These are phyloP conservation scores for Calcarius ornatus DNA, from an alignment of 2,113 vertebrate species.

Conservation along the genomic window DNA sequence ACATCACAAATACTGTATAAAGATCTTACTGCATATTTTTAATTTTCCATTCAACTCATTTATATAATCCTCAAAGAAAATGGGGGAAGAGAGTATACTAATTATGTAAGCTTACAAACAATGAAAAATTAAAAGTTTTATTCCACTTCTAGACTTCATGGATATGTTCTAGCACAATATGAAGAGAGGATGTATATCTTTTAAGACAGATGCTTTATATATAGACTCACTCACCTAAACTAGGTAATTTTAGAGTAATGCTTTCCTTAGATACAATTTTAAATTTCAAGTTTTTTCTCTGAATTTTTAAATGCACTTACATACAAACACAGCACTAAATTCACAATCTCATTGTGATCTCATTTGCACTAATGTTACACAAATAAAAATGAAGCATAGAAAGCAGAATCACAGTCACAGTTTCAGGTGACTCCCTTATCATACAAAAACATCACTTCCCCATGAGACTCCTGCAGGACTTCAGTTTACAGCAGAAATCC, in stretches of 20 bases:
- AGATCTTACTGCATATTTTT: not conserved
- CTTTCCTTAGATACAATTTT: not conserved
- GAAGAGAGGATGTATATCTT: not conserved
- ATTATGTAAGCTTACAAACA: not conserved
- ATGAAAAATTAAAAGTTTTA: not conserved
- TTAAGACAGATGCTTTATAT: not conserved
- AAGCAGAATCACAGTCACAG: not conserved
- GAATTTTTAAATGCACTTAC: not conserved
- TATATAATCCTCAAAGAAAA: not conserved
- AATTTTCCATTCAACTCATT: not conserved
- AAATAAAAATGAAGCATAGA: fast-evolving
- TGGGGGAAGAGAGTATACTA: not conserved
- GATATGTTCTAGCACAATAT: not conserved
- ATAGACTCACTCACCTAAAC: not conserved
- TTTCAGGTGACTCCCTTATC: not conserved
- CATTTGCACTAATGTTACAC: not conserved
- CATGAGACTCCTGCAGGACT: not conserved
- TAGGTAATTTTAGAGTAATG: not conserved
- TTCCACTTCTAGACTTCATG: not conserved
- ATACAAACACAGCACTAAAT: not conserved
- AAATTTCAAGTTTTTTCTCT: not conserved
- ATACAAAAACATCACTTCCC: not conserved
- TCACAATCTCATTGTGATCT: not conserved
- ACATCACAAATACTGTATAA: not conserved
- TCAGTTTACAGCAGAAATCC: not conserved